Evolutionary conservation across 2,113 vertebrate genomes (phyloP), one percentile per base, ranked within the genome.

Genomic region (Taxidea taxus): DNA sequence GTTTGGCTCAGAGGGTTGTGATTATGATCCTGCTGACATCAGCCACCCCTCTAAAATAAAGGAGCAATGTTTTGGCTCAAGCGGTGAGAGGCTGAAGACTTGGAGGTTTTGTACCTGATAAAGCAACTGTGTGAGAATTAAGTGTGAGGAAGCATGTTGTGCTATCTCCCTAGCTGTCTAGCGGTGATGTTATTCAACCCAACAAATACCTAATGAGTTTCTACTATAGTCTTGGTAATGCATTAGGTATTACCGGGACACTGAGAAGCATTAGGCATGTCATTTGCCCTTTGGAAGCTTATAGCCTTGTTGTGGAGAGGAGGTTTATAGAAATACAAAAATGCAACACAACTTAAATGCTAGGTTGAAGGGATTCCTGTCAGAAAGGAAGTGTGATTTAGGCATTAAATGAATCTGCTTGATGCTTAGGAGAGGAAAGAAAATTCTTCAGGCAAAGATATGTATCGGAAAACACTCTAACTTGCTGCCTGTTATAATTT

Each of bases 21-120:
- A 96, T 96, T 94, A 94, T 92, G 64, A 92, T 75, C 94, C 70
- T 94, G 90, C 90, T 97, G 91, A 90, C 75, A 88, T 94, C 90
- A 96, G 72, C 88, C 90, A 97, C 75, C 92, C 96, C 86, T 88
- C 16, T 29, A n/a, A 75, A 87, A 84, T 66, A 85, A 96, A 83
- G 84, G 83, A 90, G 31, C 77, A 20, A 8, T 85, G 11, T 88
- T 95, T 96, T 54, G 83, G 72, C 58, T 97, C 56, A 93, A 93
- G 58, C 58, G 34, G 2, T 64, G 83, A 96, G 51, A 81, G 68
- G 7, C 70, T 90, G 62, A 93, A 74, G 64, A 44, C 64, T 82
- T 62, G 27, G 25, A 89, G 13, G n/a, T 49, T 81, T 66, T 80
- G 60, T 21, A 44, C 70, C 58, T 72, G 62, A 10, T 86, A 39